These are phyloP conservation scores for Sinocyclocheilus maitianheensis DNA, from an alignment of 2,113 vertebrate genomes.

Conservation along the genomic window DNA sequence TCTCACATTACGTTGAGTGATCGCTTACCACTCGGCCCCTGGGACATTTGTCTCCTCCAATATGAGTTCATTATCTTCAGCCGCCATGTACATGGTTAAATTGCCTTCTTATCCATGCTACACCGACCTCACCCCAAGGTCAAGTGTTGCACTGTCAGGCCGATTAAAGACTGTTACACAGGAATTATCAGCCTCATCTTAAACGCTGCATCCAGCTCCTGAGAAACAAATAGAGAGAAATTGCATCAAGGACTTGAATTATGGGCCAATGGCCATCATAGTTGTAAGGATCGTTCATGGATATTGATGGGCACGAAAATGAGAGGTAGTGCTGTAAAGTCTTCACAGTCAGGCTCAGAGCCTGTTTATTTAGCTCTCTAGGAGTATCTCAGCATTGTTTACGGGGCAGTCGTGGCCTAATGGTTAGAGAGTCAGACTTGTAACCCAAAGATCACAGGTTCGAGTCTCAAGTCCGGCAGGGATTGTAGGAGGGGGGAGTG, in stretches of 20 bases:
- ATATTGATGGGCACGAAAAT: neutral
- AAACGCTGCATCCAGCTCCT: constrained; percentile 26
- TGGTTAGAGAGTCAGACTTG: too few relatives aligned
- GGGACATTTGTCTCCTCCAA: constrained; percentile 50
- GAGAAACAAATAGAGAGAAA: constrained; percentile 38
- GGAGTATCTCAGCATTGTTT: neutral
- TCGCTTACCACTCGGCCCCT: constrained; percentile 38
- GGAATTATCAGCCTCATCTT: constrained; percentile 39
- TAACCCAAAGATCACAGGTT: too few relatives aligned
- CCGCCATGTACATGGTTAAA: constrained; percentile 53
- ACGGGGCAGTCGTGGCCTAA: too few relatives aligned
- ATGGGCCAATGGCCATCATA: constrained; percentile 1
- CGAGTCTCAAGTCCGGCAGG: too few relatives aligned
- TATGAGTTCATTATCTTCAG: constrained; percentile 56
- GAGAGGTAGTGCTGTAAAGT: neutral
- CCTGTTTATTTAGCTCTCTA: neutral
- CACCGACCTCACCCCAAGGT: constrained; percentile 50
- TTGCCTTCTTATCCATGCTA: constrained; percentile 50
- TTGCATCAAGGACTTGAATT: constrained; percentile 21
- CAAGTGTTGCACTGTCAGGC: constrained; percentile 40
- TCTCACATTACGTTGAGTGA: constrained; percentile 32
- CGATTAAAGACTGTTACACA: constrained; percentile 46
- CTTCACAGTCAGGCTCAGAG: neutral
- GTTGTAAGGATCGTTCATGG: neutral
- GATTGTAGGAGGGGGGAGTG: too few relatives aligned